Conservation (phyloP, 2,888 invertebrate genomes). For the Patella ulyssiponensis region DNA sequence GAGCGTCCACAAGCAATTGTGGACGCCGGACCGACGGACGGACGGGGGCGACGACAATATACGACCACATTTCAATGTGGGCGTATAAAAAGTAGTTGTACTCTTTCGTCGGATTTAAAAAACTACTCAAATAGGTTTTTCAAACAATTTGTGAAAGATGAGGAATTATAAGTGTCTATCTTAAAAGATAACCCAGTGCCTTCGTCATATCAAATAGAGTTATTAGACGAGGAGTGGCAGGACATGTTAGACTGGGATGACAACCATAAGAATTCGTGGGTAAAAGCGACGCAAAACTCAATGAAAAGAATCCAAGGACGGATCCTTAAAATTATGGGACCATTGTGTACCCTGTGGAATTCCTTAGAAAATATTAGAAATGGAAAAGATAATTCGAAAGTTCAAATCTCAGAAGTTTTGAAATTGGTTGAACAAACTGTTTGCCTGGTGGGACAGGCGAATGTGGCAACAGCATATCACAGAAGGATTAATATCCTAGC, state of each 20-base stretch:
- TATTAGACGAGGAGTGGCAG: background rate
- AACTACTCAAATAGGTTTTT: background rate
- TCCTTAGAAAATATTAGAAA: constrained; percentile 15
- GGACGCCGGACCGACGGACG: too few species aligned
- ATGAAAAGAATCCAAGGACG: too few species aligned
- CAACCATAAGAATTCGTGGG: background rate
- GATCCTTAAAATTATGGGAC: constrained; percentile 18
- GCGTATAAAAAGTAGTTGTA: too few species aligned
- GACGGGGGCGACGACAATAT: too few species aligned
- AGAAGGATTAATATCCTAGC: constrained; percentile 7
- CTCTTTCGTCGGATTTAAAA: background rate
- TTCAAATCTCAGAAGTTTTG: constrained; percentile 15
- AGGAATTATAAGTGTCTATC: background rate
- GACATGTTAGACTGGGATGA: constrained; percentile 12
- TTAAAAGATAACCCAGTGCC: background rate
- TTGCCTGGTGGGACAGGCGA: constrained; percentile 21
- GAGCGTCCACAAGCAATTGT: too few species aligned
- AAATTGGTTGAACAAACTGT: constrained; percentile 17
- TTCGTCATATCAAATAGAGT: background rate
- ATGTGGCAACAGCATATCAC: background rate
- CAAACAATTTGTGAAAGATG: background rate
- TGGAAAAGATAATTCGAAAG: background rate
- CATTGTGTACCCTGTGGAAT: constrained; percentile 9
- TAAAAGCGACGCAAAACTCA: too few species aligned
- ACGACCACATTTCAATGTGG: too few species aligned